These are phyloP conservation scores for Thalpophila matura DNA, from an alignment of 2,888 invertebrate genomes.

Conservation along the genomic window DNA sequence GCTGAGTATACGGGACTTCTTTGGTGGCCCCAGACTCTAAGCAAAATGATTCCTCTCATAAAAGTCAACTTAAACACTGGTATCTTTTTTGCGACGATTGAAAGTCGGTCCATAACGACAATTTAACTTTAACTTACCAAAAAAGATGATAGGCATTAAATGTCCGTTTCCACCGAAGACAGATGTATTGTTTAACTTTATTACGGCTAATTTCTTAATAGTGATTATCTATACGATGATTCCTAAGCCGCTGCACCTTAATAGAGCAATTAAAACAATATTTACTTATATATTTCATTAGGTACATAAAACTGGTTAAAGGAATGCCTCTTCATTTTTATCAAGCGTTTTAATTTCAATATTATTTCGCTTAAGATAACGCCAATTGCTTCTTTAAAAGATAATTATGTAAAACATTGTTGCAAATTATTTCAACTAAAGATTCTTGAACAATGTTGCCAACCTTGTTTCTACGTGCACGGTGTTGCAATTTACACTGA, in stretches of 20 bases:
- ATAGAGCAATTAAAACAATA: constrained; percentile 50
- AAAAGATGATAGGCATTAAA: no score
- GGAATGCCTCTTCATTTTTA: constrained; percentile 44
- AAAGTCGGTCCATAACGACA: no score
- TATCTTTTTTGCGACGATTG: no score
- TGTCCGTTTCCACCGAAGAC: no score
- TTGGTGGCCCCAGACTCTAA: no score
- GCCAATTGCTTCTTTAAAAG: constrained; percentile 10
- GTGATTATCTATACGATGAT: no score
- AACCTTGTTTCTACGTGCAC: neutral
- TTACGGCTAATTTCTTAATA: no score
- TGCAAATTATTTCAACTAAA: constrained; percentile 34
- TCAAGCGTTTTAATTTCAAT: constrained; percentile 38
- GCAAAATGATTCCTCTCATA: no score
- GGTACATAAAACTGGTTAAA: constrained; percentile 27
- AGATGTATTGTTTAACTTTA: no score
- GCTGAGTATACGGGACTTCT: no score
- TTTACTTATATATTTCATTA: constrained; percentile 42
- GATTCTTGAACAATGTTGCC: constrained; percentile 35
- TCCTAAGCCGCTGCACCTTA: constrained; percentile 21
- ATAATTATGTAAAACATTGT: constrained; percentile 40
- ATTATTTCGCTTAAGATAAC: constrained; percentile 43
- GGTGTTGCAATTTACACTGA: neutral
- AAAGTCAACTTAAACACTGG: no score
- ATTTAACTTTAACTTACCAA: no score